Evolutionary conservation across 2,797 vertebrate species (phyloP).

Genomic region (Diglossa cyanea): DNA sequence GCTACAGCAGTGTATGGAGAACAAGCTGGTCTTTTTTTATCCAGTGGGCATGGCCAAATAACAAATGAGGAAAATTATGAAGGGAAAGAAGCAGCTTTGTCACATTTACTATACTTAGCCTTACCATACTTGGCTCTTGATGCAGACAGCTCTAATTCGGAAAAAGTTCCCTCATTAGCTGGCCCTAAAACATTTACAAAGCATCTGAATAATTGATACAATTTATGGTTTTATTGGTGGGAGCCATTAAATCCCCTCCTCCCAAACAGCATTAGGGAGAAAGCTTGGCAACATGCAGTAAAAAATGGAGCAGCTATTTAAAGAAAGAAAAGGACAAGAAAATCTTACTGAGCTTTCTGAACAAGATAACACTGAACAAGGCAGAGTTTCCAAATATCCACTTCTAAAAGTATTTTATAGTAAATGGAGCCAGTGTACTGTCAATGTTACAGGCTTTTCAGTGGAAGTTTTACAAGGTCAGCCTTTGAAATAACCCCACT

Average conservation of each 20-base stretch:
- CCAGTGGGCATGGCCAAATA: not conserved
- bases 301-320: constrained; percentile 29
- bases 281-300: not conserved
- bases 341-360: not conserved
- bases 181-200: constrained; percentile 59
- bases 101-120: not conserved
- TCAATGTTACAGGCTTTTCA: not conserved
- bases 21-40: not conserved
- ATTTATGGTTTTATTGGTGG: constrained; percentile 31
- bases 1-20: not conserved
- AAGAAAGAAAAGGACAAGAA: constrained; percentile 28
- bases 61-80: not conserved
- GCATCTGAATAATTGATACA: constrained; percentile 54
- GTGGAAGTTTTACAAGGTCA: not conserved
- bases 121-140: not conserved
- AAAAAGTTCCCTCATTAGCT: constrained; percentile 47
- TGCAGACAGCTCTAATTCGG: not conserved
- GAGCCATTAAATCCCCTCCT: not conserved
- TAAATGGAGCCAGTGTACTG: not conserved
- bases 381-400: not conserved
- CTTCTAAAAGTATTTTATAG: not conserved
- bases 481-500: not conserved
- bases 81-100: not conserved
- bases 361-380: not conserved
- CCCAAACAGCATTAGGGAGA: not conserved